Percentiles rank a stretch among this genome's conserved stretches.
These are phyloP conservation scores for Mycalesis mineus DNA, from an alignment of 2,888 invertebrate species.

Conservation along the genomic window DNA sequence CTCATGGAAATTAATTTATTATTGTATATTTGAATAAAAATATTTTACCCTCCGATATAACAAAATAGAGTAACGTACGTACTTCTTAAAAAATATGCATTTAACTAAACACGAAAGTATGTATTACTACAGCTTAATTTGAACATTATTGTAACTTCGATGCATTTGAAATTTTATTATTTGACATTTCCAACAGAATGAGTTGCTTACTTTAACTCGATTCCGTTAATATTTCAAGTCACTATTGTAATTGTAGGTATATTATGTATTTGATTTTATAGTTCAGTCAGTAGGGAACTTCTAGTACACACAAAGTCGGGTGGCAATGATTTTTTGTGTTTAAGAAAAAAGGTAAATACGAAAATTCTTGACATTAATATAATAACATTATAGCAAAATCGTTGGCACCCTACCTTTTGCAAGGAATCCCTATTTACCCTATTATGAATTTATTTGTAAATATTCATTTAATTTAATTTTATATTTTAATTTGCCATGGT, in stretches of 20 bases:
- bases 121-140: constrained; percentile 41
- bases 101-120: constrained; percentile 34
- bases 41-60: constrained; percentile 33
- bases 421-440: not conserved
- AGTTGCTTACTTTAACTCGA: constrained; percentile 54
- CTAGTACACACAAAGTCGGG: not conserved
- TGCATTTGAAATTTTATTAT: constrained; percentile 48
- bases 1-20: constrained; percentile 25
- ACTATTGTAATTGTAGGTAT: constrained; percentile 70
- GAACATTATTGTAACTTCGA: constrained; percentile 34
- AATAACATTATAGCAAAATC: not conserved
- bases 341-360: not conserved
- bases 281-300: not conserved
- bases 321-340: not conserved
- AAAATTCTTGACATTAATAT: not conserved
- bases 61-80: constrained; percentile 31
- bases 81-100: constrained; percentile 33
- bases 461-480: constrained; percentile 72
- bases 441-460: constrained; percentile 69
- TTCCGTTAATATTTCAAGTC: constrained; percentile 64
- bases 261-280: constrained; percentile 58
- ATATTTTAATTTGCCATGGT: constrained; percentile 71
- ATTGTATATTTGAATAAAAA: constrained; percentile 24
- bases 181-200: constrained; percentile 49
- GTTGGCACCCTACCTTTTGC: not conserved